phyloP scores from a whole-genome alignment of 1,140 invertebrate species.

The Drosophila ogumai region DNA sequence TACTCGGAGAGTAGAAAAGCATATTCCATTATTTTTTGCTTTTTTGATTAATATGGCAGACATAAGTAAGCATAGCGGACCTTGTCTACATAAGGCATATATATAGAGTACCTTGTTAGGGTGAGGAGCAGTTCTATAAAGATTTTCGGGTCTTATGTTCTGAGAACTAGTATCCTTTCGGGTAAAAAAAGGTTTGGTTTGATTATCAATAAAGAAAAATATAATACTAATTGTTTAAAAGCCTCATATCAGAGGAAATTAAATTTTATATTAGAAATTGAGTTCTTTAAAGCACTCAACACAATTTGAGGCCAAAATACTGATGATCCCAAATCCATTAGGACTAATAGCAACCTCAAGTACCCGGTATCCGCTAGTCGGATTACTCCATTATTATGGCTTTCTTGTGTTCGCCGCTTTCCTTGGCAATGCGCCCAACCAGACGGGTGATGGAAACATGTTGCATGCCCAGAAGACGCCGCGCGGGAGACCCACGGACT shows the following conservation, averaged over 20 bases:
- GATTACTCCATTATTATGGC: constrained; percentile 30
- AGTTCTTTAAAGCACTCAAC: background rate
- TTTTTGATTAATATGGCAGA: constrained; percentile 4
- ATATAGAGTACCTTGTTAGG: constrained; percentile 17
- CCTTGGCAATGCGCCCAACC: constrained; percentile 77
- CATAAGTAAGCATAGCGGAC: constrained; percentile 1
- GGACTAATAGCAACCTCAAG: constrained; percentile 20
- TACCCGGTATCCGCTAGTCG: constrained; percentile 43
- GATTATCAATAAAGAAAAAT: background rate
- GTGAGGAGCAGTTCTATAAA: background rate
- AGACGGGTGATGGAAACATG: constrained; percentile 76
- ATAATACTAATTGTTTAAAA: background rate
- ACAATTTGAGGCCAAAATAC: background rate
- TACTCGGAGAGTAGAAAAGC: constrained; percentile 23
- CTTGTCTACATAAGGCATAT: constrained; percentile 14
- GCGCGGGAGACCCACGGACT: constrained; percentile 56
- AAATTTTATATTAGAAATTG: background rate
- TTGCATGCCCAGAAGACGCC: constrained; percentile 56
- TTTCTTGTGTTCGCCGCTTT: constrained; percentile 47
- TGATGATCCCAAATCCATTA: constrained; percentile 3
- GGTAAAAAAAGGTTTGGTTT: background rate
- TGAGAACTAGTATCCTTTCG: background rate
- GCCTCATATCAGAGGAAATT: background rate
- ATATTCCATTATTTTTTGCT: constrained; percentile 9
- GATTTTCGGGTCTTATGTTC: background rate